A percentile compares a stretch with the other conserved stretches of the same genome.
Conservation (phyloP, 2,888 invertebrate species). For the Ectobius pallidus region DNA sequence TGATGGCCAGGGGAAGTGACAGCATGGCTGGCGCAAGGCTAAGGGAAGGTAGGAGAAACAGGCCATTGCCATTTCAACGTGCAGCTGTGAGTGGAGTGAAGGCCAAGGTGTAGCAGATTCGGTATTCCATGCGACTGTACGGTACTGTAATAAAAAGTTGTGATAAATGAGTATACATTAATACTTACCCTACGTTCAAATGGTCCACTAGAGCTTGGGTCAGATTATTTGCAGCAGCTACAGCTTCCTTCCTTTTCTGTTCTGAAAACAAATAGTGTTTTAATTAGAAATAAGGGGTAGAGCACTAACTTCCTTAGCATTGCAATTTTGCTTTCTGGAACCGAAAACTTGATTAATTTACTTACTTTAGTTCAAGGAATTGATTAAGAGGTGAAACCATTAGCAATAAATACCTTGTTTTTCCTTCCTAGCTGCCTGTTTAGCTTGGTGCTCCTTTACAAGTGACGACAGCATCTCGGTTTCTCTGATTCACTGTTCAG, state of each 20-base stretch:
- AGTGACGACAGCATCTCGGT: slow-evolving; percentile 88
- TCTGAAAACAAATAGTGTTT: slow-evolving; percentile 64
- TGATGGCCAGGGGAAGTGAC: no score
- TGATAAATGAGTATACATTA: no score
- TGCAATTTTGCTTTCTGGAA: background rate
- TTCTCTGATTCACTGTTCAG: no score
- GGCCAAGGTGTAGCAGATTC: no score
- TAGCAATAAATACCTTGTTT: slow-evolving; percentile 69
- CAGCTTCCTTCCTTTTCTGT: slow-evolving; percentile 90
- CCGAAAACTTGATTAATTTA: no score
- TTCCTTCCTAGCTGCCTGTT: slow-evolving; percentile 78
- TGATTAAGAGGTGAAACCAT: background rate
- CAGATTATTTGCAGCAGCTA: slow-evolving; percentile 88
- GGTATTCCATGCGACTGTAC: no score
- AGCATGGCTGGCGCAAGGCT: no score
- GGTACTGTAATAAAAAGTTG: no score
- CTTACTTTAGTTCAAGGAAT: no score
- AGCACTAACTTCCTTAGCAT: slow-evolving; percentile 39
- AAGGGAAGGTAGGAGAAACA: no score
- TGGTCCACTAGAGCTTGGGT: slow-evolving; percentile 96
- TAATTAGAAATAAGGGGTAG: slow-evolving; percentile 6
- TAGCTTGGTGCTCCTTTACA: slow-evolving; percentile 86
- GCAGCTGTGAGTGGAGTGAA: no score
- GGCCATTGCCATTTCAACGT: no score
- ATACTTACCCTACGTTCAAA: slow-evolving; percentile 90